These are phyloP conservation scores for Drosophila suzukii DNA, from an alignment of 1,140 invertebrate species.

Conservation along the genomic window DNA sequence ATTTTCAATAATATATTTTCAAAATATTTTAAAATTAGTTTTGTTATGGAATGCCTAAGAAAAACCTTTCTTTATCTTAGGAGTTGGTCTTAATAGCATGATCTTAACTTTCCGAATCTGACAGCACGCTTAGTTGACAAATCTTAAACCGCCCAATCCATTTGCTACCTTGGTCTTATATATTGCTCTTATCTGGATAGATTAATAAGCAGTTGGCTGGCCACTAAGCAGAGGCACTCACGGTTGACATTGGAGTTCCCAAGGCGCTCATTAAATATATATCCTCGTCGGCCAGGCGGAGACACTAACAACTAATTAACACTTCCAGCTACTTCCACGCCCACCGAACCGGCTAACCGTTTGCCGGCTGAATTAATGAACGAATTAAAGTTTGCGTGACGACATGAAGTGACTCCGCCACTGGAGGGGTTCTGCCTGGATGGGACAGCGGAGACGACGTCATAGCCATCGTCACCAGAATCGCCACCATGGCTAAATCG, in stretches of 20 bases:
- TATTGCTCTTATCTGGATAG: conserved; percentile 35
- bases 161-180: conserved; percentile 10
- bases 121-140: conserved; percentile 12
- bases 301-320: conserved; percentile 80
- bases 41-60: too few relatives aligned
- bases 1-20: too few relatives aligned
- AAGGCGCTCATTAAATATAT: conserved; percentile 55
- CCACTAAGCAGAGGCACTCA: conserved; percentile 46
- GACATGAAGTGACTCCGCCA: conserved; percentile 62
- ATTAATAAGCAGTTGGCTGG: conserved; percentile 43
- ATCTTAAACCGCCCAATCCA: conserved; percentile 4
- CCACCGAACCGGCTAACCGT: conserved; percentile 70
- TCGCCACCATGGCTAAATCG: conserved; percentile 37
- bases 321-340: conserved; percentile 79
- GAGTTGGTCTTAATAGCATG: not conserved
- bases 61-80: too few relatives aligned
- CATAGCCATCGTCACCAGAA: conserved; percentile 41
- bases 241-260: conserved; percentile 57
- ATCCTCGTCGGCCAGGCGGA: conserved; percentile 22
- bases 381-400: conserved; percentile 78
- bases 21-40: too few relatives aligned
- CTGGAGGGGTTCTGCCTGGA: not conserved
- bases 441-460: conserved; percentile 27
- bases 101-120: not conserved
- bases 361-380: conserved; percentile 79